Evolutionary conservation across 2,888 invertebrate genomes (phyloP).

Genomic region (Cheilosia soror): DNA sequence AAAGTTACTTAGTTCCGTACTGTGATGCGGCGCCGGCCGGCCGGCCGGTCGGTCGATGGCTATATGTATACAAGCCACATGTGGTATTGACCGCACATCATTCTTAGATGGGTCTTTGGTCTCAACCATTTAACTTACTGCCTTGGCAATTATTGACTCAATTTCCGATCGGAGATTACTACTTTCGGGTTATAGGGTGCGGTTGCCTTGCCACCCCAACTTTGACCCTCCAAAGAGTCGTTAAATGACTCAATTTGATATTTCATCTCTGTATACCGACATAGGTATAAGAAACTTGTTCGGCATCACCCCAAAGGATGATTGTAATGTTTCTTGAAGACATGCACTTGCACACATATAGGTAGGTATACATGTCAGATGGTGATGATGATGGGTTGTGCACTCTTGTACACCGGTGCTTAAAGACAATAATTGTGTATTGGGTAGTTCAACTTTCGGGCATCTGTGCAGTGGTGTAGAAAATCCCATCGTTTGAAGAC

Average conservation of each 20-base stretch:
- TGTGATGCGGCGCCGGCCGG: not conserved
- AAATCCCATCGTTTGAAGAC: slow-evolving; percentile 37
- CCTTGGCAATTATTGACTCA: slow-evolving; percentile 72
- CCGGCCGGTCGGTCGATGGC: not conserved
- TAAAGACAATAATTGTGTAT: slow-evolving; percentile 40
- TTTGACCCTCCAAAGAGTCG: slow-evolving; percentile 5
- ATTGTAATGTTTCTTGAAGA: slow-evolving; percentile 43
- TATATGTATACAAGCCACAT: not conserved
- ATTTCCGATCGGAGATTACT: slow-evolving; percentile 74
- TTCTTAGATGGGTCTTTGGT: slow-evolving; percentile 5
- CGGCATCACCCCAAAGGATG: slow-evolving; percentile 26
- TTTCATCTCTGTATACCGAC: not conserved
- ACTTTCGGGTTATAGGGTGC: slow-evolving; percentile 29
- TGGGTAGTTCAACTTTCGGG: not conserved
- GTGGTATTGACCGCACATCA: not conserved
- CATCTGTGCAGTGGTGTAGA: slow-evolving; percentile 22
- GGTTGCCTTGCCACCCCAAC: not conserved
- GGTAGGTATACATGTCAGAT: slow-evolving; percentile 7
- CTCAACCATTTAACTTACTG: slow-evolving; percentile 66
- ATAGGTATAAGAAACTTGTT: slow-evolving; percentile 26
- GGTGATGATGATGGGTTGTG: slow-evolving; percentile 46
- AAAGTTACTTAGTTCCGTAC: slow-evolving; percentile 7
- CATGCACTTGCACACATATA: not conserved
- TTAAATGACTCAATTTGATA: slow-evolving; percentile 65
- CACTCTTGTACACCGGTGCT: slow-evolving; percentile 24